Percentiles rank a stretch among this genome's conserved stretches.
phyloP scores from a whole-genome alignment of 2,888 invertebrate genomes.

The Macrophya annulata region DNA sequence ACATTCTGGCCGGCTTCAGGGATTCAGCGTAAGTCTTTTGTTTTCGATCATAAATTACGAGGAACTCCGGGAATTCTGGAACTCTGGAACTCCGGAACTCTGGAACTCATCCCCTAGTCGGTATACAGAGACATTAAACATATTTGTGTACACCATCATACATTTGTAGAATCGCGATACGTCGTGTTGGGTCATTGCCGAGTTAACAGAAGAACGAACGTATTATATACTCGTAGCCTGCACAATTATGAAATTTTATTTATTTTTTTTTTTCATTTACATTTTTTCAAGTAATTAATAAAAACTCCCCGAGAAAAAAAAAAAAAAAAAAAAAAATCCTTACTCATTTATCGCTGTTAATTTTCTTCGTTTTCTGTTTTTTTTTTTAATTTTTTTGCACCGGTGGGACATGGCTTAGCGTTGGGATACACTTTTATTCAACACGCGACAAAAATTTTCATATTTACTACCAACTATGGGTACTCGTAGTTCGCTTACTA shows the following conservation, averaged over 20 bases:
- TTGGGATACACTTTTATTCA: constrained; percentile 13
- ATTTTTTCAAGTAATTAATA: constrained; percentile 63
- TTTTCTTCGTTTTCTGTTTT: background rate
- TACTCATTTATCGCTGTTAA: background rate
- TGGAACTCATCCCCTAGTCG: constrained; percentile 17
- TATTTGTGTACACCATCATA: constrained; percentile 23
- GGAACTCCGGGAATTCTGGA: constrained; percentile 54
- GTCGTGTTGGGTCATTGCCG: constrained; percentile 25
- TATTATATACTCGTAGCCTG: background rate
- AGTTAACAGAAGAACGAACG: background rate
- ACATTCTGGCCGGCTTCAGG: constrained; percentile 21
- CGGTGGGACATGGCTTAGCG: background rate
- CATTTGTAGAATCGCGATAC: constrained; percentile 51
- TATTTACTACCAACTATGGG: background rate
- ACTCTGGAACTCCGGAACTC: constrained; percentile 20
- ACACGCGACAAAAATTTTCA: constrained; percentile 24
- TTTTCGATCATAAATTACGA: constrained; percentile 63
- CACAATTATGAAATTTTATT: constrained; percentile 63
- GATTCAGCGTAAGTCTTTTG: constrained; percentile 57
- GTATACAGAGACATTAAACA: background rate
- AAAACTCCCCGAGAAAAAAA: constrained; percentile 55
- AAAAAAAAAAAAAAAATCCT: constrained; percentile 33
- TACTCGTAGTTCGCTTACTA: background rate
- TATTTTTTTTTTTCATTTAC: constrained; percentile 29
- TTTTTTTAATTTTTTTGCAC: background rate